Evolutionary conservation across 1,140 invertebrate genomes (phyloP).

Genomic region (Hyles vespertilio): DNA sequence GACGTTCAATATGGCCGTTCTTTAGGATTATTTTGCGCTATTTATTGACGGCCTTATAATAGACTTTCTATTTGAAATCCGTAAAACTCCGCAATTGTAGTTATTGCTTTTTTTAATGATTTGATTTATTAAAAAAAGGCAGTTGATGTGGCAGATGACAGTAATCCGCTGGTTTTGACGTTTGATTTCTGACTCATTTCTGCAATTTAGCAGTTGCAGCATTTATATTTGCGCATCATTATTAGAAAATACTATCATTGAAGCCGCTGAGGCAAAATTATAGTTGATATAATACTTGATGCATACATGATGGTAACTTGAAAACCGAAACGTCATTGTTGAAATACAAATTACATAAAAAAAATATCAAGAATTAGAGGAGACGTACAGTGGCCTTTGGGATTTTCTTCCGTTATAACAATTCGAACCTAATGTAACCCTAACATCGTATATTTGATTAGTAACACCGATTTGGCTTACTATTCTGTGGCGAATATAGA

Average conservation of each 20-base stretch:
- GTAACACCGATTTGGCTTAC: too few relatives aligned
- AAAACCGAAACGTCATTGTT: too few relatives aligned
- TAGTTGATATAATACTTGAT: too few relatives aligned
- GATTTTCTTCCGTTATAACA: too few relatives aligned
- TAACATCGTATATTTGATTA: too few relatives aligned
- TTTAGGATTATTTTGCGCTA: slow-evolving; percentile 43
- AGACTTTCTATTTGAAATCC: neutral
- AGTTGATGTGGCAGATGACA: slow-evolving; percentile 69
- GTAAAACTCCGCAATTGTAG: neutral
- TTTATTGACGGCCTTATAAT: slow-evolving; percentile 6
- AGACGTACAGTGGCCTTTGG: too few relatives aligned
- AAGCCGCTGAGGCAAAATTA: too few relatives aligned
- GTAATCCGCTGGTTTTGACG: slow-evolving; percentile 59
- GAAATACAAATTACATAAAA: too few relatives aligned
- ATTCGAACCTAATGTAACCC: too few relatives aligned
- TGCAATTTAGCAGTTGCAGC: slow-evolving; percentile 30
- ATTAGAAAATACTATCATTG: neutral
- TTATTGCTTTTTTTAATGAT: slow-evolving; percentile 15
- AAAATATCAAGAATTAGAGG: too few relatives aligned
- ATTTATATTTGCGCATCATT: slow-evolving; percentile 35
- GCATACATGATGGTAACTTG: too few relatives aligned
- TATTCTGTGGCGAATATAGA: too few relatives aligned
- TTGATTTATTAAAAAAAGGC: slow-evolving; percentile 19
- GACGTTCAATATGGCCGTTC: slow-evolving; percentile 72
- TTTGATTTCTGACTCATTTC: slow-evolving; percentile 67